Percentiles rank a stretch among this genome's conserved stretches.
Evolutionary conservation across 2,797 vertebrate species (phyloP).

Genomic region (Neosilurus mollespiculum): DNA sequence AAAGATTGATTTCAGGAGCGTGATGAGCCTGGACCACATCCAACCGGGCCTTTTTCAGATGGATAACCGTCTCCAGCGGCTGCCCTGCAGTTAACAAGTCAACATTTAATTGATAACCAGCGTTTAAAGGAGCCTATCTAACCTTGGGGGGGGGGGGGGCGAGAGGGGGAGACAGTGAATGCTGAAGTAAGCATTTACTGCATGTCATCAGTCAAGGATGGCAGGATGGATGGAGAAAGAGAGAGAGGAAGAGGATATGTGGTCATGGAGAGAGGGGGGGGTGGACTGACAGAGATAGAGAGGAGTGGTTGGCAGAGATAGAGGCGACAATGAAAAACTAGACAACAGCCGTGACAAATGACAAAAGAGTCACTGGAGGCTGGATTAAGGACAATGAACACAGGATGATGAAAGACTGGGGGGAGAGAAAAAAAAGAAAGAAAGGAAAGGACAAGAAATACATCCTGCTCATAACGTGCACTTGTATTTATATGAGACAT

Average conservation of each 20-base stretch:
- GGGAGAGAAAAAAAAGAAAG: background rate
- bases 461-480: background rate
- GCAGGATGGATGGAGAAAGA: conserved; percentile 1
- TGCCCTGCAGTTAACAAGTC: conserved; percentile 59
- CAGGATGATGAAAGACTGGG: conserved; percentile 9
- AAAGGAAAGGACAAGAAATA: background rate
- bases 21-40: background rate
- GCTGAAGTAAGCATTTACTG: conserved; percentile 66
- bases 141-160: conserved; percentile 62
- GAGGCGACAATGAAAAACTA: conserved; percentile 20
- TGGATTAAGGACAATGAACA: background rate
- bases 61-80: conserved; percentile 45
- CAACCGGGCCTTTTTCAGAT: conserved; percentile 1
- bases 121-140: conserved; percentile 70
- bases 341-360: conserved; percentile 19
- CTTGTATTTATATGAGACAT: background rate
- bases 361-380: conserved; percentile 24
- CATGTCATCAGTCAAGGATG: conserved; percentile 66
- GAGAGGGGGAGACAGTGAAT: conserved; percentile 52
- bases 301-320: background rate
- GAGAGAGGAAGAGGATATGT: conserved; percentile 15
- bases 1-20: background rate
- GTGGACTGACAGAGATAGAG: conserved; percentile 1
- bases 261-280: background rate
- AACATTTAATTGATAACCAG: conserved; percentile 71